A percentile compares a stretch with the other conserved stretches of the same genome.
phyloP scores from a whole-genome alignment of 2,888 invertebrate species.

The Terebella lapidaria region DNA sequence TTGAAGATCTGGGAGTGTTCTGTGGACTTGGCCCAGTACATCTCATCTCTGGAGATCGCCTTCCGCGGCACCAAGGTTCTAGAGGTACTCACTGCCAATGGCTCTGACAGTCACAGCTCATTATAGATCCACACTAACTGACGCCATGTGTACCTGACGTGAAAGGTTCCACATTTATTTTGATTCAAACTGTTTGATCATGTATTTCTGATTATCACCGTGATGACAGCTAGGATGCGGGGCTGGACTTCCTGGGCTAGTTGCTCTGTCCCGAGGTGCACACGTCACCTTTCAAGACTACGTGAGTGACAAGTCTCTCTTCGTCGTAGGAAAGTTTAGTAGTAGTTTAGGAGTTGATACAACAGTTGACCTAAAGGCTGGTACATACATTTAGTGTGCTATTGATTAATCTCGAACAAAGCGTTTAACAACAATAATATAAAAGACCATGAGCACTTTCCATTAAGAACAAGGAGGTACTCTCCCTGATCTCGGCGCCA shows the following conservation, averaged over 20 bases:
- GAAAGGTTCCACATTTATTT: too few relatives aligned
- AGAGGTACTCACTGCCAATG: too few relatives aligned
- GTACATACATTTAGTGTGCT: not conserved
- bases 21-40: constrained; percentile 69
- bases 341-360: too few relatives aligned
- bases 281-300: constrained; percentile 87
- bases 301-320: too few relatives aligned
- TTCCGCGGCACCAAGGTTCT: constrained; percentile 61
- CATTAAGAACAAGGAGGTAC: not conserved
- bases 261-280: constrained; percentile 66
- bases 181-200: not conserved
- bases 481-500: not conserved
- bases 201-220: not conserved
- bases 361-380: not conserved
- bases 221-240: constrained; percentile 75
- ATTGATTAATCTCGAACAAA: not conserved
- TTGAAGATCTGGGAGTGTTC: constrained; percentile 95
- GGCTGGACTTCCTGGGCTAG: constrained; percentile 80
- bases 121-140: not conserved
- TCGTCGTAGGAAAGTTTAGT: too few relatives aligned
- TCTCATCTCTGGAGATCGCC: constrained; percentile 53
- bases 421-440: too few relatives aligned
- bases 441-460: not conserved
- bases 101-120: not conserved
- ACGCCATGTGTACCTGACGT: not conserved